phyloP scores from a whole-genome alignment of 1,140 invertebrate species.

The Geopemphigus sp. region DNA sequence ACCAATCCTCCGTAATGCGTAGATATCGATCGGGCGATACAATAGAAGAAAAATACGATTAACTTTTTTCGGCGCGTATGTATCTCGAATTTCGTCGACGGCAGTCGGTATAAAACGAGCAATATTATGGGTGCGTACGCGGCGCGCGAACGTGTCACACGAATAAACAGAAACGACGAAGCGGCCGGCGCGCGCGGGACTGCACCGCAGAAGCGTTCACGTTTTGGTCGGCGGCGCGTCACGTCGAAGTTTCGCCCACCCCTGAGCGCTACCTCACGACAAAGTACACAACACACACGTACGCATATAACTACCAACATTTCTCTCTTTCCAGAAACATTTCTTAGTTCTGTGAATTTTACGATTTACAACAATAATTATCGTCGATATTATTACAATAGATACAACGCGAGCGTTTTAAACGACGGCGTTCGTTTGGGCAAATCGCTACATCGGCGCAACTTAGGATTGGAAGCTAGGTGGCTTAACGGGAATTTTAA shows the following conservation, averaged over 20 bases:
- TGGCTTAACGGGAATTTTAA: no score
- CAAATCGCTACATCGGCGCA: no score
- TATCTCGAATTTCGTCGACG: neutral
- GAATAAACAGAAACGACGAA: conserved; percentile 17
- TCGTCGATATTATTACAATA: no score
- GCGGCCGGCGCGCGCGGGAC: conserved; percentile 25
- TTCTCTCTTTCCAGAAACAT: no score
- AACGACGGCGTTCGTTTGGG: no score
- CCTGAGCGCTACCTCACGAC: conserved; percentile 19
- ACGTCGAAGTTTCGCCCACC: conserved; percentile 42
- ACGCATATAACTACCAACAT: no score
- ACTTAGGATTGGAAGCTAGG: no score
- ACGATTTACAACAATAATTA: no score
- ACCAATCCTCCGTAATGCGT: neutral
- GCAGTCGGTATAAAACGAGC: no score
- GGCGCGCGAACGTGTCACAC: neutral
- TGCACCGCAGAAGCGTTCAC: conserved; percentile 28
- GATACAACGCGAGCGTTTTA: no score
- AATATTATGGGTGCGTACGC: neutral
- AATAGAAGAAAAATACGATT: neutral
- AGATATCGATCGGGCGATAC: no score
- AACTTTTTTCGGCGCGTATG: neutral
- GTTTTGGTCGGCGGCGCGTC: conserved; percentile 35
- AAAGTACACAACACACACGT: neutral
- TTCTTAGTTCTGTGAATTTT: no score